phyloP scores from a whole-genome alignment of 2,888 invertebrate species.

The Heliconius hortense region DNA sequence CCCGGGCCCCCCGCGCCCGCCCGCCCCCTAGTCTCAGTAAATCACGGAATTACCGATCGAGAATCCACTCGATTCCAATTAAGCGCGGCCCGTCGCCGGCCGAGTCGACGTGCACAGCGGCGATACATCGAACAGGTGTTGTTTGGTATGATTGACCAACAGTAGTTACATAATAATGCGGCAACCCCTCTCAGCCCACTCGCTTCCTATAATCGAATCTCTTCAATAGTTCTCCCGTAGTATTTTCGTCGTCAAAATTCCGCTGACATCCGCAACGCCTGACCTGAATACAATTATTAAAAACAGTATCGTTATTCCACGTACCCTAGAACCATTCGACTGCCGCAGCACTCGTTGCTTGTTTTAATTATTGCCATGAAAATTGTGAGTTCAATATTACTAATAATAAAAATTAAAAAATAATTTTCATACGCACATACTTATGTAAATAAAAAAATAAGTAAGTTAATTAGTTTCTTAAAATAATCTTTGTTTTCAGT shows the following conservation, averaged over 20 bases:
- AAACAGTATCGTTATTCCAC: conserved; percentile 42
- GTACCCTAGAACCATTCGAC: conserved; percentile 33
- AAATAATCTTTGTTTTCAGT: neutral
- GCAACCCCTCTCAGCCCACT: conserved; percentile 43
- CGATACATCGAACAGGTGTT: conserved; percentile 12
- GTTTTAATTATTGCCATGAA: conserved; percentile 21
- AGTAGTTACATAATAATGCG: conserved; percentile 69
- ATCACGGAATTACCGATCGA: conserved; percentile 59
- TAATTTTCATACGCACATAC: too few relatives aligned
- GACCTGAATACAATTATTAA: conserved; percentile 65
- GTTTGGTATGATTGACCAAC: conserved; percentile 47
- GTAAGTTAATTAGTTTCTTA: neutral
- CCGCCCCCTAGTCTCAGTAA: conserved; percentile 46
- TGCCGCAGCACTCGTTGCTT: conserved; percentile 26
- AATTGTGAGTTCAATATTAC: neutral
- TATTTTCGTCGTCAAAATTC: conserved; percentile 46
- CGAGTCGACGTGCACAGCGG: conserved; percentile 2
- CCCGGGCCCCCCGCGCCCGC: conserved; percentile 39
- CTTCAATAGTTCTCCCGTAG: conserved; percentile 41
- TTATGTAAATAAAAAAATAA: too few relatives aligned
- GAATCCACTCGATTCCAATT: conserved; percentile 47
- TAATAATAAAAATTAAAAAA: neutral
- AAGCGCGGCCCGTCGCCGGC: conserved; percentile 44
- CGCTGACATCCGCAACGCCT: conserved; percentile 50
- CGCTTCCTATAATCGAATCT: conserved; percentile 48